Evolutionary conservation across 1,140 invertebrate species (phyloP).

Genomic region (Papilio polyxenes): DNA sequence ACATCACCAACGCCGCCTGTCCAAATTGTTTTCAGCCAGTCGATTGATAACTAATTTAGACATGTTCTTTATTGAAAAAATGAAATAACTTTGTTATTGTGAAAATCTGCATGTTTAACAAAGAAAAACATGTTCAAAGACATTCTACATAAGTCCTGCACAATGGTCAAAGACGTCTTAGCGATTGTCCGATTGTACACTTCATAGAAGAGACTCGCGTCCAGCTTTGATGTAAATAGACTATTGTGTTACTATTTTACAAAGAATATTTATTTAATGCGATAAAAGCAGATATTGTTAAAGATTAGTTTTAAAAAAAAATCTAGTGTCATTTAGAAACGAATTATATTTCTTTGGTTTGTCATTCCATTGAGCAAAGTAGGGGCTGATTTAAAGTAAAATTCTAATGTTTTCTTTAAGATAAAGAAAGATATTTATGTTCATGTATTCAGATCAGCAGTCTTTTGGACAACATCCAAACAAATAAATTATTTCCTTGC

Average conservation of each 20-base stretch:
- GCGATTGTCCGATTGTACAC: constrained; percentile 4
- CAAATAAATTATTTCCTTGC: constrained; percentile 5
- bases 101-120: neutral
- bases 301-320: too few species aligned
- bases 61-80: too few species aligned
- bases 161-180: neutral
- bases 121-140: constrained; percentile 7
- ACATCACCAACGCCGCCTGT: too few species aligned
- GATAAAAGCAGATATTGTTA: too few species aligned
- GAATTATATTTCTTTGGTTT: neutral
- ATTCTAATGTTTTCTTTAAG: neutral
- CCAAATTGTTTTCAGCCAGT: too few species aligned
- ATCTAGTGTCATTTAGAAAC: too few species aligned
- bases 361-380: neutral
- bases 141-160: neutral
- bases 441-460: neutral
- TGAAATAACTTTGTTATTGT: neutral
- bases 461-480: constrained; percentile 6
- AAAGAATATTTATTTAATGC: neutral
- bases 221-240: neutral
- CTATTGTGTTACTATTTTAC: neutral
- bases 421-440: neutral
- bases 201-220: neutral
- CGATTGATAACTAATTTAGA: too few species aligned
- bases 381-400: neutral